These are phyloP conservation scores for Conomelus anceps DNA, from an alignment of 2,888 invertebrate species.

Conservation along the genomic window DNA sequence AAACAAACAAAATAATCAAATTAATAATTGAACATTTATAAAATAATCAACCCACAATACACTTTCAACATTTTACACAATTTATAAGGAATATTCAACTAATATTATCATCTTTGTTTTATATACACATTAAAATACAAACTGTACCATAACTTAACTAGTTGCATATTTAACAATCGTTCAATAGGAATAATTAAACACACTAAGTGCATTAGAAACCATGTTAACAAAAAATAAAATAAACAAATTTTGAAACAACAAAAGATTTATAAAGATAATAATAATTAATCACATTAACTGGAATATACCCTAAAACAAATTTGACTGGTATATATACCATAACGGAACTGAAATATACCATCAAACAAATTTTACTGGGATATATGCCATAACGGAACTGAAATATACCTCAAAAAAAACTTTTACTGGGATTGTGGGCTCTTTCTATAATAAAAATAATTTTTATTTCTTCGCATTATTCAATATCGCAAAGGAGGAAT, in stretches of 20 bases:
- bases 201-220: not conserved
- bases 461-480: no score
- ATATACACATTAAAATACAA: not conserved
- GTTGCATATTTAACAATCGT: no score
- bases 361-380: no score
- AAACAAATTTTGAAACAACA: not conserved
- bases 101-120: not conserved
- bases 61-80: not conserved
- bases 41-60: not conserved
- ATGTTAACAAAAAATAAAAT: not conserved
- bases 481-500: no score
- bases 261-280: not conserved
- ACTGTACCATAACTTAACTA: not conserved
- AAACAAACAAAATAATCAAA: not conserved
- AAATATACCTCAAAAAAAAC: no score
- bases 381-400: no score
- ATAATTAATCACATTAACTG: no score
- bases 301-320: not conserved
- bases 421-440: no score
- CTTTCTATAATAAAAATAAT: no score
- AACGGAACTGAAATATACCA: no score
- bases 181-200: not conserved
- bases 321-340: not conserved
- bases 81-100: not conserved
- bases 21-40: not conserved